A percentile compares a stretch with the other conserved stretches of the same genome.
Evolutionary conservation across 2,113 vertebrate species (phyloP).

Genomic region (Jaculus jaculus): DNA sequence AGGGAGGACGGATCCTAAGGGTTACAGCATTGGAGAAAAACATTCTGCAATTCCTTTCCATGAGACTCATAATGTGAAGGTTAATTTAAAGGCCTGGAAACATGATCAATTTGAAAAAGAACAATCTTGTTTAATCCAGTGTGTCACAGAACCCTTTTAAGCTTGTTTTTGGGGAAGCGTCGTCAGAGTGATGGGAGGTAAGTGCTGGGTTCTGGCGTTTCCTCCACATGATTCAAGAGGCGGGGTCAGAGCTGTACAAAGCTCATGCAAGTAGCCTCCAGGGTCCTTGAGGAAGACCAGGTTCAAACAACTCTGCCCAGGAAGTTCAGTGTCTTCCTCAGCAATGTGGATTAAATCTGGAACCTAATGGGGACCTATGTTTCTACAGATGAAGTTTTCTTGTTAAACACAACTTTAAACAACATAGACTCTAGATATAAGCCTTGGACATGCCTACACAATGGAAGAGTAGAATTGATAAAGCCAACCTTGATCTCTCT

Average conservation of each 20-base stretch:
- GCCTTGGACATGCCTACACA: neutral
- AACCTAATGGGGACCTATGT: neutral
- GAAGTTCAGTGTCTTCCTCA: neutral
- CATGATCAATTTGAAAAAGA: neutral
- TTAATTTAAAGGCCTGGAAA: conserved; percentile 3
- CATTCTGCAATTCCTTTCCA: neutral
- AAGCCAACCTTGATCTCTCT: neutral
- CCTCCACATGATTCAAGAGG: neutral
- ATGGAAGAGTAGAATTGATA: neutral
- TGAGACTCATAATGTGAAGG: neutral
- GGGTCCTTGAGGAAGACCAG: neutral
- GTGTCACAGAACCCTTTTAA: neutral
- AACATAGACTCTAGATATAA: neutral
- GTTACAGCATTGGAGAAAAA: neutral
- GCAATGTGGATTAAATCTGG: neutral
- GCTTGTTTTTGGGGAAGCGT: neutral
- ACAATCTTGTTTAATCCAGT: neutral
- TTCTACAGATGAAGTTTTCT: conserved; percentile 14
- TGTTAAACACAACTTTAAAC: conserved; percentile 2
- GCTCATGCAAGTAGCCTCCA: neutral
- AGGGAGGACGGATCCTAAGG: neutral
- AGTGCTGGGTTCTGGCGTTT: neutral
- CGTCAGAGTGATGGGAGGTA: neutral
- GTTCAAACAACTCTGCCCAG: neutral
- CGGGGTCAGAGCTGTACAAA: neutral